Percentiles rank a stretch among this genome's conserved stretches.
Evolutionary conservation across 2,888 invertebrate species (phyloP).

Genomic region (Lamproptera curius): DNA sequence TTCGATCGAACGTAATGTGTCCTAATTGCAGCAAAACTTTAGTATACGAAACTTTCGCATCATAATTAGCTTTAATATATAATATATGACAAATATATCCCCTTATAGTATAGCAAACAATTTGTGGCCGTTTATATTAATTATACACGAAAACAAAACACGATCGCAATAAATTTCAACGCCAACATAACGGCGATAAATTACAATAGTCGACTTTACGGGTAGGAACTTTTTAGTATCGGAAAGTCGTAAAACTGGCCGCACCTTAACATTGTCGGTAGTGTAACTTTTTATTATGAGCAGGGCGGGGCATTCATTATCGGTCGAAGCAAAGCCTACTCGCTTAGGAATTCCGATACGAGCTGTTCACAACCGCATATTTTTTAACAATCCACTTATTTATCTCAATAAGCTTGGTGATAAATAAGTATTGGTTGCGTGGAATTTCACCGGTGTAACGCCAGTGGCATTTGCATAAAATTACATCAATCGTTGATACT

Average conservation of each 20-base stretch:
- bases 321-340: slow-evolving; percentile 25
- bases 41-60: not conserved
- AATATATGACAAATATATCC: not conserved
- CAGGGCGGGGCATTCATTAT: slow-evolving; percentile 55
- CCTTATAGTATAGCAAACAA: too few species aligned
- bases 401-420: too few species aligned
- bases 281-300: slow-evolving; percentile 30
- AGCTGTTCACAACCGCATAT: slow-evolving; percentile 9
- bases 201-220: slow-evolving; percentile 11
- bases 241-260: slow-evolving; percentile 21
- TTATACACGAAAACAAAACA: not conserved
- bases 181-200: slow-evolving; percentile 7
- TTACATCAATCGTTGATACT: too few species aligned
- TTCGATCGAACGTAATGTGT: not conserved
- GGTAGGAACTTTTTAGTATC: slow-evolving; percentile 21
- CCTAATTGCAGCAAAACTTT: not conserved
- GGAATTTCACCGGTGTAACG: too few species aligned
- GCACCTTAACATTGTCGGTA: slow-evolving; percentile 48
- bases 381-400: not conserved
- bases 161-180: slow-evolving; percentile 7
- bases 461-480: too few species aligned
- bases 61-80: not conserved
- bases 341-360: slow-evolving; percentile 31
- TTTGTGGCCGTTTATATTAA: too few species aligned
- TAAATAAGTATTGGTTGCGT: too few species aligned